Base-by-base conservation (phyloP, 2,797 vertebrate species). In the Myotis vivesi region DNA sequence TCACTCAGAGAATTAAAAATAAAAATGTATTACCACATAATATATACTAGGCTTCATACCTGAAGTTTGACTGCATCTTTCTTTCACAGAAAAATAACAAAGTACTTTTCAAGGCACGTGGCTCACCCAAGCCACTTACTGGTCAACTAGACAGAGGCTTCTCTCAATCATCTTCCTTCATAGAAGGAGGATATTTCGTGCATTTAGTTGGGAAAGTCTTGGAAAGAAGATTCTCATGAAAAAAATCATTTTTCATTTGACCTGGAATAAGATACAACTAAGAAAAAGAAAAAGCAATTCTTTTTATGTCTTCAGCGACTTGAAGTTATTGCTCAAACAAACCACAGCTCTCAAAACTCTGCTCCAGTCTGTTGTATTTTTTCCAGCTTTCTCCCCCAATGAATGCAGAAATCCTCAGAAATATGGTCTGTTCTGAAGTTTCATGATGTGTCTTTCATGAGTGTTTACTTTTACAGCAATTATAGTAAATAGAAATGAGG, bases 381-480 rank as follows among this genome's bases (percentile, higher is more conserved):
- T 30, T 91, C 97, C 53, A 96, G 53, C 57, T 72, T 95, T 97
- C 97, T 98, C 96, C 36, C 77, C 36, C 90, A 94, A 23, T 89
- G 95, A 96, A 84, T 71, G 80, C 33, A 94, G 92, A 97, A 51
- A 53, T 92, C 92, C 81, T 96, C 72, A 59, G 94, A 96, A 91
- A 92, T 55, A 94, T 0, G 20, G 46, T 66, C 88, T 93, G 57
- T 25, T 6, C 96, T 0, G 0, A 97, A 89, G 36, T 85, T 96
- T 92, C 95, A 96, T 88, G 73, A 97, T 19, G 16, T 87, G 59
- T 92, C 71, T 93, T 97, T 97, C 97, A 95, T 66, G 38, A 95
- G 81, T 79, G 69, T 92, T 97, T 98, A 96, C 96, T 98, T 98
- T 96, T 94, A 92, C 96, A 86, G 76, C 71, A 97, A 92, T 96